Evolutionary conservation across 1,140 invertebrate species (phyloP).

Genomic region (Limonius californicus): DNA sequence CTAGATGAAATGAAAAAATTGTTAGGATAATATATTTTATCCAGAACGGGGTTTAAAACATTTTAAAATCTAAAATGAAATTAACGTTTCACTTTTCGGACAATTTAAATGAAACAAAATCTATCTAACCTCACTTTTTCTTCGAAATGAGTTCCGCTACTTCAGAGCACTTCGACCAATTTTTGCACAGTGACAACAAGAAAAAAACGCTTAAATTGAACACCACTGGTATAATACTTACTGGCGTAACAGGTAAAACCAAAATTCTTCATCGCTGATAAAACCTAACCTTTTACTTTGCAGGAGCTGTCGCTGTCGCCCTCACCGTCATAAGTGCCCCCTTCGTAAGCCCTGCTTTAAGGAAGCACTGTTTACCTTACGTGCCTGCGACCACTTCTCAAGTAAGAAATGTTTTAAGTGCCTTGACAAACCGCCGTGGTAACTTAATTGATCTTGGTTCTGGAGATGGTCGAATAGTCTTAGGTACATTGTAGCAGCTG

Average conservation of each 20-base stretch:
- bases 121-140: neutral
- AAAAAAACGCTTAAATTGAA: neutral
- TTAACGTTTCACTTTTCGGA: too few species aligned
- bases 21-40: too few species aligned
- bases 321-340: constrained; percentile 66
- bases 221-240: constrained; percentile 49
- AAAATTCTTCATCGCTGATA: neutral
- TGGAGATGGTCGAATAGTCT: constrained; percentile 86
- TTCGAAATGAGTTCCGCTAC: too few species aligned
- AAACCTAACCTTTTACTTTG: neutral
- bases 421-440: constrained; percentile 61
- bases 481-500: constrained; percentile 45
- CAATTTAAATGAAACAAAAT: too few species aligned
- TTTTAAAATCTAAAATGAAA: too few species aligned
- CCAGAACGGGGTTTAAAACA: too few species aligned
- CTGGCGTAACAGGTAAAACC: constrained; percentile 49
- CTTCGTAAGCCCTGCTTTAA: constrained; percentile 79
- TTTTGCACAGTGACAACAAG: neutral
- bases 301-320: constrained; percentile 43
- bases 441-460: constrained; percentile 83
- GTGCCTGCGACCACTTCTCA: constrained; percentile 83
- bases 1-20: too few species aligned
- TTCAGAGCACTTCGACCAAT: too few species aligned
- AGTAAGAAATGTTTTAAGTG: constrained; percentile 71
- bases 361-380: constrained; percentile 80